Evolutionary conservation across 2,113 vertebrate genomes (phyloP).

Genomic region (Heterochromis multidens): DNA sequence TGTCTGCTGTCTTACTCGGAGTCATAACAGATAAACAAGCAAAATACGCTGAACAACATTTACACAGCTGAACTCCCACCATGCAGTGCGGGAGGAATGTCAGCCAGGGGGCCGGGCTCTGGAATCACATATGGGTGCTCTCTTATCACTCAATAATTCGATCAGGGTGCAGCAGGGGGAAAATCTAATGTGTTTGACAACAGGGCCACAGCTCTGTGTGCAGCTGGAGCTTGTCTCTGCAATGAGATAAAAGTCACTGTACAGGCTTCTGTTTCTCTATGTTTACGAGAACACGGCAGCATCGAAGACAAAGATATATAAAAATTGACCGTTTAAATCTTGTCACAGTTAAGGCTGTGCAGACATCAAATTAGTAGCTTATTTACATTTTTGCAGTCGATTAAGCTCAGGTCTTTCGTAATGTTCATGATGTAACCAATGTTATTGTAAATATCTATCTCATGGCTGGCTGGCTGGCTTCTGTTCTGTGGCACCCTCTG

Average conservation of each 20-base stretch:
- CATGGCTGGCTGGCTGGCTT: slow-evolving; percentile 9
- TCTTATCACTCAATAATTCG: slow-evolving; percentile 48
- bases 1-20: background rate
- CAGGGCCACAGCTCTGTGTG: background rate
- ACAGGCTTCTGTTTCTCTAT: background rate
- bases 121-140: slow-evolving; percentile 16
- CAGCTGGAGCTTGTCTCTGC: background rate
- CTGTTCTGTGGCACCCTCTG: slow-evolving; percentile 26
- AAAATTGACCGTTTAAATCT: background rate
- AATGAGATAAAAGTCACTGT: background rate
- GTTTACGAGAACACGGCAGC: background rate
- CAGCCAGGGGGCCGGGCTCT: background rate
- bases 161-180: slow-evolving; percentile 5
- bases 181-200: slow-evolving; percentile 27
- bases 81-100: slow-evolving; percentile 12
- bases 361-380: background rate
- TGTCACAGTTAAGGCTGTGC: no score
- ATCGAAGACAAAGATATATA: background rate
- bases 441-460: slow-evolving; percentile 26
- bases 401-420: background rate
- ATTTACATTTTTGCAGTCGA: background rate
- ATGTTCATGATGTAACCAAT: slow-evolving; percentile 19
- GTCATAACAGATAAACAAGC: slow-evolving; percentile 30
- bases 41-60: slow-evolving; percentile 23
- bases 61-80: slow-evolving; percentile 46